A percentile compares a stretch with the other conserved stretches of the same genome.
phyloP scores from a whole-genome alignment of 2,113 vertebrate genomes.

The Pelecanoides urinatrix region DNA sequence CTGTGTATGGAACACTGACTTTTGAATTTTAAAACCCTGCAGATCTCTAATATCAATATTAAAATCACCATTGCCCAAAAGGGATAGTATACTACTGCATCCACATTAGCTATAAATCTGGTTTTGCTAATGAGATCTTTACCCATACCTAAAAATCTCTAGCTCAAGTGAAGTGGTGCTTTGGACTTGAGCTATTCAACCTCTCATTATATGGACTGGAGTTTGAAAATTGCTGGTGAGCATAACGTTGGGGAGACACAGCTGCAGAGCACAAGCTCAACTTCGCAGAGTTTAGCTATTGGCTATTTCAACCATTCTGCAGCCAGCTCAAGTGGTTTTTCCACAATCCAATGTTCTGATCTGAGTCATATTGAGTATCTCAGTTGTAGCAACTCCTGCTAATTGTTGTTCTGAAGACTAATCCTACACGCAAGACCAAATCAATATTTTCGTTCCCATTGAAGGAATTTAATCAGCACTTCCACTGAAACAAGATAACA shows the following conservation, averaged over 20 bases:
- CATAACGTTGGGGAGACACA: fast-evolving
- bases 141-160: not conserved
- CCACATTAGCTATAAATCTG: not conserved
- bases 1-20: not conserved
- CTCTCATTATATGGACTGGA: not conserved
- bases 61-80: not conserved
- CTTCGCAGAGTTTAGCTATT: not conserved
- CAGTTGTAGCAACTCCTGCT: not conserved
- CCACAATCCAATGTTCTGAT: not conserved
- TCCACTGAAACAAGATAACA: not conserved
- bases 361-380: not conserved
- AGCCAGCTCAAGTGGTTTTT: not conserved
- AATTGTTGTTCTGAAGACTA: not conserved
- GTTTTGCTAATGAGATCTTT: not conserved
- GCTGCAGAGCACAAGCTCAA: not conserved
- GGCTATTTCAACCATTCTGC: not conserved
- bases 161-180: not conserved
- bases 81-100: fast-evolving
- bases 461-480: not conserved
- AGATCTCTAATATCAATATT: not conserved
- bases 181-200: not conserved
- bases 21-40: not conserved
- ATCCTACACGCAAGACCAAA: not conserved
- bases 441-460: not conserved
- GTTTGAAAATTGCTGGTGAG: not conserved